A percentile compares a stretch with the other conserved stretches of the same genome.
Conservation (phyloP, 2,888 invertebrate genomes). For the Sympetrum striolatum region DNA sequence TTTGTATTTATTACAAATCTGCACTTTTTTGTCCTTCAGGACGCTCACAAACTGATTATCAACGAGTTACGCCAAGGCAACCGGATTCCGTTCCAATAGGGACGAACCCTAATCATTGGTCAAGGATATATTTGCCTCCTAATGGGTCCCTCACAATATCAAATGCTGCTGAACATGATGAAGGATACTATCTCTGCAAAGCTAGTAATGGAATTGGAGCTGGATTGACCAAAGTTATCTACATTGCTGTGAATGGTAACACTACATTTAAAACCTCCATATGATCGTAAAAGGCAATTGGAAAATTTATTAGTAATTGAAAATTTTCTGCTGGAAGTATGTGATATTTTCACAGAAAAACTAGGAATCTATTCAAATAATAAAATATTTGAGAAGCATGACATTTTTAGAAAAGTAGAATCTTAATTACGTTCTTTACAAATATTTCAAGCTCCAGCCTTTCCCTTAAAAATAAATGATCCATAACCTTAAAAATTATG, state of each 20-base stretch:
- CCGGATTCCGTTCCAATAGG: slow-evolving; percentile 20
- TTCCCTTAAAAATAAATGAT: too few species aligned
- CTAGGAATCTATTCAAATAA: too few species aligned
- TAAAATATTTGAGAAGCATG: too few species aligned
- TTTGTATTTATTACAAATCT: background rate
- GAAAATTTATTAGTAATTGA: too few species aligned
- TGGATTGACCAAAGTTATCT: slow-evolving; percentile 68
- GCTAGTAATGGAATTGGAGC: slow-evolving; percentile 69
- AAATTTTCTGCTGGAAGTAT: too few species aligned
- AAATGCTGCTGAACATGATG: slow-evolving; percentile 63
- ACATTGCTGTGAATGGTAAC: slow-evolving; percentile 68
- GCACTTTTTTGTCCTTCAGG: background rate
- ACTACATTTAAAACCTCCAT: slow-evolving; percentile 36
- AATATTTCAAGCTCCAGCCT: too few species aligned
- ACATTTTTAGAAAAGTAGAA: too few species aligned
- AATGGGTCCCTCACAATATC: slow-evolving; percentile 65
- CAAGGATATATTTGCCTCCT: slow-evolving; percentile 20
- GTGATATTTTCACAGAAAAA: too few species aligned
- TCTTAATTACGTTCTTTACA: too few species aligned
- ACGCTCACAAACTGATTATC: background rate
- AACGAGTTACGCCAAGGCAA: slow-evolving; percentile 1
- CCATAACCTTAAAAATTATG: too few species aligned
- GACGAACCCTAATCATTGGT: slow-evolving; percentile 20
- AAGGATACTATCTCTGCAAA: slow-evolving; percentile 67
- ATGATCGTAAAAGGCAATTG: too few species aligned